Percentiles rank a stretch among this genome's conserved stretches.
Conservation (phyloP, 2,888 invertebrate genomes). For the Eupithecia inturbata region DNA sequence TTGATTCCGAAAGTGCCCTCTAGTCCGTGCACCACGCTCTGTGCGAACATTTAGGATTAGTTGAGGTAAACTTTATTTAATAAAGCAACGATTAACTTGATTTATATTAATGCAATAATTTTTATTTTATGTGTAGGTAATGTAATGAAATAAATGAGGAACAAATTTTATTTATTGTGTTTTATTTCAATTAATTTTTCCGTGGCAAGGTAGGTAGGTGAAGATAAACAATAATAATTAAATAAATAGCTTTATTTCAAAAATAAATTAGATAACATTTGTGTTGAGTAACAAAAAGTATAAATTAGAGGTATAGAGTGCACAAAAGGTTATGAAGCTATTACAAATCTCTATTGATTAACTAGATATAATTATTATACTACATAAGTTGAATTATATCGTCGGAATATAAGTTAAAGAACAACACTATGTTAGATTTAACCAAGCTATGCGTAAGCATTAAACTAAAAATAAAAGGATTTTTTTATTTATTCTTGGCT, state of each 20-base stretch:
- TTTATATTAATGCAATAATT: constrained; percentile 67
- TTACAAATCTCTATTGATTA: constrained; percentile 8
- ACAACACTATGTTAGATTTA: not conserved
- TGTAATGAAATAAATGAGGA: constrained; percentile 68
- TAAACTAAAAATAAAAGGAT: not conserved
- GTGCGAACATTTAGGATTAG: constrained; percentile 59
- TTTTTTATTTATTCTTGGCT: not conserved
- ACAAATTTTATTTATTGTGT: constrained; percentile 63
- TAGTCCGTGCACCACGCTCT: constrained; percentile 68
- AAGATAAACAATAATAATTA: constrained; percentile 42
- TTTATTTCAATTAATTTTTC: not conserved
- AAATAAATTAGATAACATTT: constrained; percentile 71
- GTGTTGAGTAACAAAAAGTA: constrained; percentile 44
- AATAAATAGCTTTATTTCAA: constrained; percentile 71
- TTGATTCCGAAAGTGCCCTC: constrained; percentile 54
- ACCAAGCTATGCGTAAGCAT: not conserved
- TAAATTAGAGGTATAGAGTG: constrained; percentile 28
- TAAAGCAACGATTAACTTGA: constrained; percentile 70
- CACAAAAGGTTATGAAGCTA: constrained; percentile 7
- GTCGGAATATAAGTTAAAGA: constrained; percentile 25
- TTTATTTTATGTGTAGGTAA: constrained; percentile 76
- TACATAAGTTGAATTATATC: not conserved
- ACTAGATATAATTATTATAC: constrained; percentile 1
- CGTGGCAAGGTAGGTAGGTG: not conserved
- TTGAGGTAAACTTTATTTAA: constrained; percentile 65